Conservation (phyloP, 2,113 vertebrate species). For the Pao palembangensis region DNA sequence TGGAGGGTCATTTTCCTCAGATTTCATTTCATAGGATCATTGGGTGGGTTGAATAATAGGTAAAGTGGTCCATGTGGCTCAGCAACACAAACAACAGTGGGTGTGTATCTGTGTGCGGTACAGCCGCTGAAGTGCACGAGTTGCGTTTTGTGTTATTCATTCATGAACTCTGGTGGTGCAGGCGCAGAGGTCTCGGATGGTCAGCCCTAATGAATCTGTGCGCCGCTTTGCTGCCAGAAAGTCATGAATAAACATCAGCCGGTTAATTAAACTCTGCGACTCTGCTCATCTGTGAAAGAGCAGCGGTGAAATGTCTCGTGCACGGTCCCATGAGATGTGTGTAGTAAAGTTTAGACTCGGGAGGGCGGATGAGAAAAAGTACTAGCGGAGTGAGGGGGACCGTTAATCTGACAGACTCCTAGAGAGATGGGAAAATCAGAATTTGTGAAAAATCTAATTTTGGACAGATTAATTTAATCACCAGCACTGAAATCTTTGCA, state of each 20-base stretch:
- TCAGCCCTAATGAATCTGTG: constrained; percentile 63
- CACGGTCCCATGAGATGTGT: constrained; percentile 8
- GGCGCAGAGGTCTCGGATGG: constrained; percentile 46
- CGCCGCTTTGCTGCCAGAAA: constrained; percentile 45
- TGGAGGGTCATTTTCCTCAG: too few relatives aligned
- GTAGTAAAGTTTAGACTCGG: constrained; percentile 26
- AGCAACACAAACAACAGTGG: constrained; percentile 11
- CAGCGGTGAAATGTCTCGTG: constrained; percentile 25
- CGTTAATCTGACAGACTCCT: too few relatives aligned
- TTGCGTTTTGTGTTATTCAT: constrained; percentile 64
- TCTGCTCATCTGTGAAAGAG: constrained; percentile 69
- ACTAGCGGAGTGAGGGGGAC: constrained; percentile 6
- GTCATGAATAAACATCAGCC: constrained; percentile 76
- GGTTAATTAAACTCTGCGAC: constrained; percentile 68
- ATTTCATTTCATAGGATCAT: too few relatives aligned
- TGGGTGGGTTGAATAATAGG: constrained; percentile 27
- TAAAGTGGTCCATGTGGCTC: background rate
- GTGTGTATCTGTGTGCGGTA: constrained; percentile 7
- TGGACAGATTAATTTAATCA: too few relatives aligned
- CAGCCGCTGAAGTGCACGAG: constrained; percentile 32
- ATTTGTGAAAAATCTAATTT: too few relatives aligned
- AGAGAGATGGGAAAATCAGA: too few relatives aligned
- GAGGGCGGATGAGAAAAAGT: constrained; percentile 23
- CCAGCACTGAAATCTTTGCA: too few relatives aligned
- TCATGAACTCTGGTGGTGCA: constrained; percentile 49